phyloP scores from a whole-genome alignment of 2,888 invertebrate species.

The Petrolisthes cinctipes region DNA sequence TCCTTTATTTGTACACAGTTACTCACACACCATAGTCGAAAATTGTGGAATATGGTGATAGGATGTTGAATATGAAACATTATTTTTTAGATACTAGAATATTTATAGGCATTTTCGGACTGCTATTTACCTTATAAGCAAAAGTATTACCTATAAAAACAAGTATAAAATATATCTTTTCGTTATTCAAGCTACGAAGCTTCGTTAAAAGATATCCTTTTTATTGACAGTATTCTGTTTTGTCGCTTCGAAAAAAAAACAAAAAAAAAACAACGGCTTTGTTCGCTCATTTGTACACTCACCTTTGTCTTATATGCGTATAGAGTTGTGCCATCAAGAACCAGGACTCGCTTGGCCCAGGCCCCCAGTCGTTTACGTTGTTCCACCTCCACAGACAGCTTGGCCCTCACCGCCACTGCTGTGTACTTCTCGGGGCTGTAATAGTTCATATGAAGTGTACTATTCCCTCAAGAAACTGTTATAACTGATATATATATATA shows the following conservation, averaged over 20 bases:
- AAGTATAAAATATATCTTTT: background rate
- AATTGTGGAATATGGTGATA: too few species aligned
- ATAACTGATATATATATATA: background rate
- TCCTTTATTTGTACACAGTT: too few species aligned
- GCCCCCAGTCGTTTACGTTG: conserved; percentile 46
- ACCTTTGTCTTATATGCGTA: conserved; percentile 58
- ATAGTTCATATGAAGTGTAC: too few species aligned
- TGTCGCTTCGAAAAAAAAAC: background rate
- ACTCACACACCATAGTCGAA: too few species aligned
- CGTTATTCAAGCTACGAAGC: too few species aligned
- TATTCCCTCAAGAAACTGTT: too few species aligned
- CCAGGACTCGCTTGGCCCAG: conserved; percentile 45
- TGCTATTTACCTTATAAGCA: too few species aligned
- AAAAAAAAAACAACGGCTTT: background rate
- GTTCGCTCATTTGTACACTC: background rate
- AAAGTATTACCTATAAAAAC: too few species aligned
- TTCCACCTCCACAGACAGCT: conserved; percentile 51
- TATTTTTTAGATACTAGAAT: too few species aligned
- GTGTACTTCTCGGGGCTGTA: conserved; percentile 42
- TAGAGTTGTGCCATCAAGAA: conserved; percentile 48
- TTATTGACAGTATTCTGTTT: background rate
- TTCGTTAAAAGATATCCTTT: too few species aligned
- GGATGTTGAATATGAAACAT: too few species aligned
- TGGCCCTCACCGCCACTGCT: conserved; percentile 42
- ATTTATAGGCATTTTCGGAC: too few species aligned